phyloP scores from a whole-genome alignment of 2,797 vertebrate genomes.

The Enteromius mattozi region DNA sequence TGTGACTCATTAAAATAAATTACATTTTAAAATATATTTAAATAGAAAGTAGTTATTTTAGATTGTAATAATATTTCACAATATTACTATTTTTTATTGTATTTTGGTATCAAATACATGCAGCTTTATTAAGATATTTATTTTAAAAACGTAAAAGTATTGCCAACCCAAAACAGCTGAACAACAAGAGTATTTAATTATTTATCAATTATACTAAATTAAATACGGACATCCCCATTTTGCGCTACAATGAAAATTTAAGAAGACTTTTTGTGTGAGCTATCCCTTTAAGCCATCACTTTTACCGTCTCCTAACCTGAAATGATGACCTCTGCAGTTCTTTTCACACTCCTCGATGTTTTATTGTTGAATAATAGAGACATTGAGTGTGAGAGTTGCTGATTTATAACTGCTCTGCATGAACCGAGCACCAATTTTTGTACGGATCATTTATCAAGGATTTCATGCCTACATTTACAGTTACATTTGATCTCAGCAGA shows the following conservation, averaged over 20 bases:
- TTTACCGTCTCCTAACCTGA: neutral
- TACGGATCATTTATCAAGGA: constrained; percentile 39
- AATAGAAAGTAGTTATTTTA: neutral
- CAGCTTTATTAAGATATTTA: neutral
- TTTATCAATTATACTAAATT: neutral
- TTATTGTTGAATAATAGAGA: constrained; percentile 27
- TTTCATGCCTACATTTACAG: constrained; percentile 21
- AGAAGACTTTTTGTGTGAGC: neutral
- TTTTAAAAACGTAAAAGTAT: neutral
- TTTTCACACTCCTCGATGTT: neutral
- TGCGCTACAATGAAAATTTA: neutral
- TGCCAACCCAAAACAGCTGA: neutral
- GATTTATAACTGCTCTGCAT: constrained; percentile 33
- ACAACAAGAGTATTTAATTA: neutral
- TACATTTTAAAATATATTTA: neutral
- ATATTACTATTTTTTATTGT: neutral
- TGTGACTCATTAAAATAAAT: neutral
- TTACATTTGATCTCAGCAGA: constrained; percentile 31
- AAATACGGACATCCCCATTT: neutral
- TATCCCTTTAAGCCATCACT: neutral
- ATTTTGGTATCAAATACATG: neutral
- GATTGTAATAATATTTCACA: neutral
- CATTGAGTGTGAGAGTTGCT: neutral
- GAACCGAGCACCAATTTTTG: constrained; percentile 29
- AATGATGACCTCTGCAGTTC: constrained; percentile 11